Evolutionary conservation across 2,113 vertebrate species (phyloP).

Genomic region (Clinocottus analis): DNA sequence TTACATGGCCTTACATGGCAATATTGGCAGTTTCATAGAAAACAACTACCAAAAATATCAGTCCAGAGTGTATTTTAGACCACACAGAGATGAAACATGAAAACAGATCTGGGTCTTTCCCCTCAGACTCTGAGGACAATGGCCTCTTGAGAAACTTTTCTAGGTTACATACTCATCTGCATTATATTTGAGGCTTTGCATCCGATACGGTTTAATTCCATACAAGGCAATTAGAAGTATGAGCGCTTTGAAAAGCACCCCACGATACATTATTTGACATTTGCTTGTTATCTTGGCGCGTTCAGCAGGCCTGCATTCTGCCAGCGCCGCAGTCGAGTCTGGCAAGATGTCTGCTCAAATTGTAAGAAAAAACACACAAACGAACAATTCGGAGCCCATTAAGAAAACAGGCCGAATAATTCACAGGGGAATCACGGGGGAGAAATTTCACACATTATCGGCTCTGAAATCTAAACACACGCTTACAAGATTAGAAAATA

Average conservation of each 20-base stretch:
- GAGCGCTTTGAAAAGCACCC: constrained; percentile 16
- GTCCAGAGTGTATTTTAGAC: constrained; percentile 57
- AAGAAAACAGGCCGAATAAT: constrained; percentile 13
- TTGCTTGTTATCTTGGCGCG: constrained; percentile 53
- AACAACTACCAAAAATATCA: constrained; percentile 58
- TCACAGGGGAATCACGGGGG: background rate
- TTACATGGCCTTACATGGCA: constrained; percentile 17
- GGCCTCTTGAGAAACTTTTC: constrained; percentile 21
- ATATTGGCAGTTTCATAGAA: constrained; percentile 38
- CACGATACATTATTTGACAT: constrained; percentile 26
- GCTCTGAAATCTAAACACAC: constrained; percentile 6
- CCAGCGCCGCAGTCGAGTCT: constrained; percentile 16
- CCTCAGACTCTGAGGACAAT: constrained; percentile 42
- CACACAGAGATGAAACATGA: constrained; percentile 46
- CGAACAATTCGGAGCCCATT: constrained; percentile 3
- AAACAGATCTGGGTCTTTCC: constrained; percentile 39
- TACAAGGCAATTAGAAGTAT: constrained; percentile 37
- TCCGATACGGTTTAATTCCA: constrained; percentile 26
- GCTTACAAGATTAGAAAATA: background rate
- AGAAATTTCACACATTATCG: constrained; percentile 24
- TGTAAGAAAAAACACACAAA: no score
- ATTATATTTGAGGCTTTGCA: constrained; percentile 18
- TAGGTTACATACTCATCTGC: constrained; percentile 10
- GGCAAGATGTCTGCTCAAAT: constrained; percentile 34
- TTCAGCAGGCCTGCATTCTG: background rate